phyloP scores from a whole-genome alignment of 2,797 vertebrate genomes.

The Bovichtus diacanthus region DNA sequence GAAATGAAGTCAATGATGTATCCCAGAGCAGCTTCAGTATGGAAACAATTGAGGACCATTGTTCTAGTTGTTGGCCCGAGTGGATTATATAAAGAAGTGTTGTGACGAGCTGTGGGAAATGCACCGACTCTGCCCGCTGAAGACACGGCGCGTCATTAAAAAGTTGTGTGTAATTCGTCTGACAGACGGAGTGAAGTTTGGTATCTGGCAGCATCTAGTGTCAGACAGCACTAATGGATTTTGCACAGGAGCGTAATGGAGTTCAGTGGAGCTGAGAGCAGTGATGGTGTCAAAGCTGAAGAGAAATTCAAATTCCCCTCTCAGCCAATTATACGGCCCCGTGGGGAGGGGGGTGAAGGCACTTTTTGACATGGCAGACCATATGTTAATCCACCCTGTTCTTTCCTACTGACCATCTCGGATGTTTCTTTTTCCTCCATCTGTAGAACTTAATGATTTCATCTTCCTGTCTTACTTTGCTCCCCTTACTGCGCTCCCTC shows the following conservation, averaged over 20 bases:
- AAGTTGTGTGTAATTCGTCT: constrained; percentile 57
- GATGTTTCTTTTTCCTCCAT: not conserved
- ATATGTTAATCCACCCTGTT: constrained; percentile 25
- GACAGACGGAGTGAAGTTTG: constrained; percentile 35
- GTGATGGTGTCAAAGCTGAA: constrained; percentile 47
- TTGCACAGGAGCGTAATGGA: constrained; percentile 65
- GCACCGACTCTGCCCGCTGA: not conserved
- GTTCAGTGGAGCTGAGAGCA: constrained; percentile 68
- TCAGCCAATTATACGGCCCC: constrained; percentile 71
- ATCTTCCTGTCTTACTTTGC: not conserved
- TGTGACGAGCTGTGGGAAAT: constrained; percentile 29
- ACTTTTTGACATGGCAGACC: constrained; percentile 37
- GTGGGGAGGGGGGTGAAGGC: constrained; percentile 31
- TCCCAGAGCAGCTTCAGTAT: constrained; percentile 8
- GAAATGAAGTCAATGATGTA: constrained; percentile 64
- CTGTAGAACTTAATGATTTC: not conserved
- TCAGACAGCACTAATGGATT: constrained; percentile 77
- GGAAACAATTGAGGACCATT: constrained; percentile 41
- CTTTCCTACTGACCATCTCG: not conserved
- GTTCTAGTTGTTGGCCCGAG: constrained; percentile 33
- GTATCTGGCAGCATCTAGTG: constrained; percentile 45
- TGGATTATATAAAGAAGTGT: constrained; percentile 34
- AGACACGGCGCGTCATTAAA: constrained; percentile 66
- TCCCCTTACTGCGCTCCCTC: not conserved
- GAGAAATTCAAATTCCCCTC: constrained; percentile 54